Evolutionary conservation across 2,888 invertebrate species (phyloP), one percentile per base, ranked within the genome.

Genomic region (Salticus scenicus): DNA sequence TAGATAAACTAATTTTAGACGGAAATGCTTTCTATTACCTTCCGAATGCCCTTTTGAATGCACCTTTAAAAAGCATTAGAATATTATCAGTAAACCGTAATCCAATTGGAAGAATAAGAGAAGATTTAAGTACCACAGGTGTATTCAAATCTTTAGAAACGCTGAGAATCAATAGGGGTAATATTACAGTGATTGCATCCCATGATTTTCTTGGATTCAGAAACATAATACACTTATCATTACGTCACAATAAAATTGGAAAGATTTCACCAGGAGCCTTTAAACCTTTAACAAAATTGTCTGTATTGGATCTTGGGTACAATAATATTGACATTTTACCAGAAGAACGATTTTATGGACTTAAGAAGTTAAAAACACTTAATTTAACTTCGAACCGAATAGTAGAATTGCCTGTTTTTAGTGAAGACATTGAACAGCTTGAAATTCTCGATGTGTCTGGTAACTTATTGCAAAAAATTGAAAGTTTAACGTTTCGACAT

Each of bases 311-410:
- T 51, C 67, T 89, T 17, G 79, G 88, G 17, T 69, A 76, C 47
- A 88, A 89, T 70, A 88, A 89, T 74, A 84, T 90, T 31, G 89
- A 89, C 63, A 88, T 89, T 28, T 74, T 90, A 27, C 90, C 90
- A 0, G 88, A 89, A 70, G 90, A 90, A 82, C 81, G 90, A 20
- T 82, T 90, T 8, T 88, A 88, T 73, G 89, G 89, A 20, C 69
- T 90, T 41, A 95, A 95, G 0, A 94, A 94, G 4, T 92, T 96
- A 0, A 94, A 93, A 14, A 95, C 94, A 92, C 92, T 97, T 1
- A 97, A 97, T 90, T 93, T 97, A 89, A 96, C 96, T 14, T 94
- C 94, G 0, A 97, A 97, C 92, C 95, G 96, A 0, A 92, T 97
- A 83, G 75, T 88, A 14, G 89, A 89, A 77, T 82, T 90, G 5